Evolutionary conservation across 2,797 vertebrate species (phyloP).

Genomic region (Tauraco hartlaubi): DNA sequence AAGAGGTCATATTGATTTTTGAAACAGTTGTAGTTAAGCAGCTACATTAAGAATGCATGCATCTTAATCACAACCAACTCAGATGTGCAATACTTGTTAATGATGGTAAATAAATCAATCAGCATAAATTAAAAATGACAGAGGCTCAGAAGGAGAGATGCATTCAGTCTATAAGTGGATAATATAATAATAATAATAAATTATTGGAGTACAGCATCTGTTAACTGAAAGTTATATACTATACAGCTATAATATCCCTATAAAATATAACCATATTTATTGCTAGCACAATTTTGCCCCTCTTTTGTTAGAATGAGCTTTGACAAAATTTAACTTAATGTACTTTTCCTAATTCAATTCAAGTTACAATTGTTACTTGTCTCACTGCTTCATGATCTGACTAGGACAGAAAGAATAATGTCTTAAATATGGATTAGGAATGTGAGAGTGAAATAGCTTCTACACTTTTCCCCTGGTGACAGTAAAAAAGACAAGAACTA

Average conservation of each 20-base stretch:
- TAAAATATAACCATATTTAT: neutral
- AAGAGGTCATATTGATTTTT: conserved; percentile 64
- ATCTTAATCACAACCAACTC: conserved; percentile 63
- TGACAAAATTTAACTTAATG: neutral
- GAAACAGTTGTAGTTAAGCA: conserved; percentile 21
- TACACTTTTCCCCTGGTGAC: neutral
- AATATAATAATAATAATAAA: neutral
- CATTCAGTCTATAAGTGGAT: neutral
- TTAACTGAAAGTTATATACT: neutral
- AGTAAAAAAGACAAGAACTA: neutral
- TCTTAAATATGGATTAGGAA: neutral
- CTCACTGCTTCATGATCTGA: neutral
- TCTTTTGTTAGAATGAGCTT: neutral
- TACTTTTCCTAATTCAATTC: neutral
- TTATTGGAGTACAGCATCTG: neutral
- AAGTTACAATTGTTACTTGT: neutral
- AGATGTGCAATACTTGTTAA: neutral
- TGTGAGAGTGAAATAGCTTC: neutral
- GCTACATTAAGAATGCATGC: conserved; percentile 47
- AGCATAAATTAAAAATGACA: conserved; percentile 42
- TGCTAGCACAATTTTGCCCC: neutral
- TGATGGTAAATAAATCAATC: conserved; percentile 53
- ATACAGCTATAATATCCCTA: neutral
- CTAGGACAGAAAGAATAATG: neutral
- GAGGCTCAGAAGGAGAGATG: neutral